phyloP scores from a whole-genome alignment of 2,797 vertebrate genomes.

The Lemur catta region DNA sequence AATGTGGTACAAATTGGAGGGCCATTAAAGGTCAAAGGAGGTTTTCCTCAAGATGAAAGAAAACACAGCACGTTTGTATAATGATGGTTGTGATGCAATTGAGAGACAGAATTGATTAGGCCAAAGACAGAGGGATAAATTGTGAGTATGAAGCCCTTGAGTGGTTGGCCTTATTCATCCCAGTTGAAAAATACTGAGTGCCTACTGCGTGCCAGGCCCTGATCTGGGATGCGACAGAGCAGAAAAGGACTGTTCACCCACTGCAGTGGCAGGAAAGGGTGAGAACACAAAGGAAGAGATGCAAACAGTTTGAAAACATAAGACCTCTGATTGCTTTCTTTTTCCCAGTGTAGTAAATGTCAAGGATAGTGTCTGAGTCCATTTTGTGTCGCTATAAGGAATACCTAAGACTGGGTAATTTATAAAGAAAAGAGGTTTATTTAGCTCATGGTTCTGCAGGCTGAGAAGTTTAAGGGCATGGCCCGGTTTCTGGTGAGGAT shows the following conservation, averaged over 20 bases:
- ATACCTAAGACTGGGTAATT: no score
- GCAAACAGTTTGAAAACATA: not conserved
- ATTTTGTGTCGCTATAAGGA: not conserved
- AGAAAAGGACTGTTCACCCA: not conserved
- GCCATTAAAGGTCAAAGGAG: slow-evolving; percentile 3
- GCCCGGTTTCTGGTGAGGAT: not conserved
- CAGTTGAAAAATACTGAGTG: not conserved
- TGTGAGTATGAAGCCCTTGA: not conserved
- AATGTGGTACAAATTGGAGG: not conserved
- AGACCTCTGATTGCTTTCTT: not conserved
- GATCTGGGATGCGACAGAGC: not conserved
- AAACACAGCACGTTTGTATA: not conserved
- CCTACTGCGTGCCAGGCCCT: not conserved
- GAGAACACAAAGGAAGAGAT: not conserved
- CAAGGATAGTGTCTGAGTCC: not conserved
- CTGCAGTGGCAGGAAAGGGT: not conserved
- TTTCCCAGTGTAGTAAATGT: not conserved
- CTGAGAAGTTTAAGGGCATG: not conserved
- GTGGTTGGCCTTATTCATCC: not conserved
- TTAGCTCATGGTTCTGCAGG: not conserved
- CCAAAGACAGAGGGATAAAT: not conserved
- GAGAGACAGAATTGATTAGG: not conserved
- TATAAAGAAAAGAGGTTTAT: not conserved
- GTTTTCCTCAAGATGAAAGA: slow-evolving; percentile 3
- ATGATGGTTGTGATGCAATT: not conserved